phyloP scores from a whole-genome alignment of 2,888 invertebrate species.

The Chrysolina americana region DNA sequence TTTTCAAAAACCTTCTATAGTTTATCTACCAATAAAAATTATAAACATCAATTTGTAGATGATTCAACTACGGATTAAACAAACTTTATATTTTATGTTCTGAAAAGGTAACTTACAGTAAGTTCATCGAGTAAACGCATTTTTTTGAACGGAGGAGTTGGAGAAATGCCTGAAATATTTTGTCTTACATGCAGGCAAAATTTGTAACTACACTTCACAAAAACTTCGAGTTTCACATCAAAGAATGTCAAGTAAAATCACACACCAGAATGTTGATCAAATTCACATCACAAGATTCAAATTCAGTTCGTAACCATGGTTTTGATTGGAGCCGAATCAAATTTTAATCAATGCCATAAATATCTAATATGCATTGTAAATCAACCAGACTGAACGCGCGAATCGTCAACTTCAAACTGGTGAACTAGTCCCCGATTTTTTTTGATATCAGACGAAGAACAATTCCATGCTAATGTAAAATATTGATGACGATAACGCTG shows the following conservation, averaged over 20 bases:
- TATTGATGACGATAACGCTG: conserved; percentile 38
- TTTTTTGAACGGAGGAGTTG: neutral
- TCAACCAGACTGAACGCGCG: neutral
- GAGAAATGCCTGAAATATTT: no score
- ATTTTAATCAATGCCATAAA: neutral
- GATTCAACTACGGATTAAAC: no score
- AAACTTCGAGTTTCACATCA: neutral
- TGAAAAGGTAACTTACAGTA: neutral
- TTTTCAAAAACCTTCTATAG: no score
- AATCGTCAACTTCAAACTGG: conserved; percentile 1
- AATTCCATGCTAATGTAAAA: conserved; percentile 16
- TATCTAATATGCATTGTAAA: neutral
- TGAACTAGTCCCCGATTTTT: neutral
- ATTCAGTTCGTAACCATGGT: neutral
- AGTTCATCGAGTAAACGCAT: neutral
- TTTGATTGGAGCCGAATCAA: neutral
- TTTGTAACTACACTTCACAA: neutral
- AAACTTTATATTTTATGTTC: no score
- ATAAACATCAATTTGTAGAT: no score
- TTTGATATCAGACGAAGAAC: neutral
- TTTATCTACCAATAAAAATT: no score
- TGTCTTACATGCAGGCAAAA: no score
- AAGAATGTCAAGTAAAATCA: neutral
- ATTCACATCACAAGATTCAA: no score
- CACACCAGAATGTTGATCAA: neutral